A percentile compares a stretch with the other conserved stretches of the same genome.
Conservation (phyloP, 1,140 invertebrate genomes). For the Lethrus apterus region DNA sequence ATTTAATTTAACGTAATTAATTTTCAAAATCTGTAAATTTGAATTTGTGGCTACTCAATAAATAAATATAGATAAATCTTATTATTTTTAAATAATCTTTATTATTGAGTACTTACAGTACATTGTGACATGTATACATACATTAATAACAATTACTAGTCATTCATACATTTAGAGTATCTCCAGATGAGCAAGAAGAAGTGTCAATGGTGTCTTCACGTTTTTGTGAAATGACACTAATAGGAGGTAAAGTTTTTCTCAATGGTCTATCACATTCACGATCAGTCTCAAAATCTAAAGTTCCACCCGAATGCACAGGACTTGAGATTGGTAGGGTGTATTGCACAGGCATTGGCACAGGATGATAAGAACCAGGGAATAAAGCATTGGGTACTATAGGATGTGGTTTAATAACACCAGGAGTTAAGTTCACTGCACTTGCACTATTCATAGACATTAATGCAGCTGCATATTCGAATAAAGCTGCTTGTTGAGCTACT, state of each 20-base stretch:
- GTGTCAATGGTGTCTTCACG: constrained; percentile 23
- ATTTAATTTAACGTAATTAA: too few relatives aligned
- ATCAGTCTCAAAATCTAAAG: constrained; percentile 26
- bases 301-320: constrained; percentile 16
- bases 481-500: constrained; percentile 29
- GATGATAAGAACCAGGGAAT: constrained; percentile 27
- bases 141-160: constrained; percentile 6
- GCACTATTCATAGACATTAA: constrained; percentile 30
- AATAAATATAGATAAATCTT: too few relatives aligned
- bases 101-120: not conserved
- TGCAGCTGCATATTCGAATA: constrained; percentile 32
- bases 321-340: constrained; percentile 18
- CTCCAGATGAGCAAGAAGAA: constrained; percentile 26
- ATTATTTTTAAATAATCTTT: not conserved
- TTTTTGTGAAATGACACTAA: constrained; percentile 24
- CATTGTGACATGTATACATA: not conserved
- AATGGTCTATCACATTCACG: constrained; percentile 24
- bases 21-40: too few relatives aligned
- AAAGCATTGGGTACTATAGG: constrained; percentile 29
- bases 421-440: constrained; percentile 17
- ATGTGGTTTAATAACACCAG: constrained; percentile 28
- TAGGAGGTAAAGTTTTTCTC: constrained; percentile 26
- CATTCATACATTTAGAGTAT: constrained; percentile 26
- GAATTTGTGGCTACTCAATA: too few relatives aligned
- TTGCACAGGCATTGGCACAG: constrained; percentile 31